Percentiles rank a stretch among this genome's conserved stretches.
Conservation (phyloP, 2,113 vertebrate species). For the Penelope pileata region DNA sequence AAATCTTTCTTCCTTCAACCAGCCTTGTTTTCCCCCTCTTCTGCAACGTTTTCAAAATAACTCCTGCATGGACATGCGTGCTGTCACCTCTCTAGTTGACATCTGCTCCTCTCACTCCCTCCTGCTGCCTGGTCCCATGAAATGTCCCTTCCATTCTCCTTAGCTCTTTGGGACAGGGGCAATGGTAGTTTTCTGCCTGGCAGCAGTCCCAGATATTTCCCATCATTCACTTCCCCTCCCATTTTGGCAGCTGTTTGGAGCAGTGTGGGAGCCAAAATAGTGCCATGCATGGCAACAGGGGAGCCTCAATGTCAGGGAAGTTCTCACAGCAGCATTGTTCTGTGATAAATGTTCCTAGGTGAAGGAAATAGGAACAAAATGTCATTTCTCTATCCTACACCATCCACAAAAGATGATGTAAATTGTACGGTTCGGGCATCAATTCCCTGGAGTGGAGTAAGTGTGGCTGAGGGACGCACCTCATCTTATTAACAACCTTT, state of each 20-base stretch:
- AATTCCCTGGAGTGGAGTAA: not conserved
- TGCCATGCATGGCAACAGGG: accelerated
- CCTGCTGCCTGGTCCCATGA: not conserved
- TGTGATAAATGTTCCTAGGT: not conserved
- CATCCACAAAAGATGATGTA: not conserved
- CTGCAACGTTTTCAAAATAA: not conserved
- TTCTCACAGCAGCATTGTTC: not conserved
- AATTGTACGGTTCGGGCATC: not conserved
- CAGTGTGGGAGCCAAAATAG: not conserved
- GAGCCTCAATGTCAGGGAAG: not conserved
- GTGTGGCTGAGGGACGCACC: accelerated
- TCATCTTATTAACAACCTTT: accelerated
- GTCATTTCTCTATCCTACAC: not conserved
- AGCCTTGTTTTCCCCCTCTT: not conserved
- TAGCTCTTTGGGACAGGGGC: not conserved
- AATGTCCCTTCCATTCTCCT: accelerated
- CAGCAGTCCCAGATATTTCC: not conserved
- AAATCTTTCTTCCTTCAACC: not conserved
- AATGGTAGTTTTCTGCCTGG: accelerated
- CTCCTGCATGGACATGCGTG: not conserved
- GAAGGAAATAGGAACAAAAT: not conserved
- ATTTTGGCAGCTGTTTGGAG: not conserved
- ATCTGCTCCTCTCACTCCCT: not conserved
- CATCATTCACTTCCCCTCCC: accelerated
- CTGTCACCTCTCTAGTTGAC: accelerated